A percentile compares a stretch with the other conserved stretches of the same genome.
phyloP scores from a whole-genome alignment of 2,888 invertebrate species.

The Phlogophora meticulosa region DNA sequence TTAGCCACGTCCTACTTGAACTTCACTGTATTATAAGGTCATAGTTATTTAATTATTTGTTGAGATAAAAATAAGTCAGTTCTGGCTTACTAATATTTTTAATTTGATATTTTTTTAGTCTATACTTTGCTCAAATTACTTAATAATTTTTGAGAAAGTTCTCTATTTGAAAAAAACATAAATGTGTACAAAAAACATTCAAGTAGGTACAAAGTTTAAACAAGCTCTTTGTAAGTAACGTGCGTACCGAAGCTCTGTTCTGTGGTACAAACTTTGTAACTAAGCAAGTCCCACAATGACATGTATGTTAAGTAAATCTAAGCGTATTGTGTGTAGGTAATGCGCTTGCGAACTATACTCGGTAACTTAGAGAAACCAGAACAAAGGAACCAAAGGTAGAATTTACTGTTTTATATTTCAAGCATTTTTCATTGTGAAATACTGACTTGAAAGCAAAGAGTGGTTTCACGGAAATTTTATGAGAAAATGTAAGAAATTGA shows the following conservation, averaged over 20 bases:
- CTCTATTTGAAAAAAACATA: not conserved
- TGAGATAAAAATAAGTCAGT: no score
- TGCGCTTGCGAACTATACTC: slow-evolving; percentile 24
- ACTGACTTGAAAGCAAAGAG: slow-evolving; percentile 41
- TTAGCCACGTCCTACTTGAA: no score
- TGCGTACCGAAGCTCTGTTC: not conserved
- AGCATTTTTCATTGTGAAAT: slow-evolving; percentile 52
- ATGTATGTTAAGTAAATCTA: slow-evolving; percentile 37
- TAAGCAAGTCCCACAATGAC: slow-evolving; percentile 16
- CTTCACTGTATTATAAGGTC: no score
- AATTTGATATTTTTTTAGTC: no score
- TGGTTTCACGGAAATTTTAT: slow-evolving; percentile 32
- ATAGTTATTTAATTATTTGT: no score
- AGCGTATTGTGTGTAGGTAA: slow-evolving; percentile 41
- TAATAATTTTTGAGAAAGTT: no score
- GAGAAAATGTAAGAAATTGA: slow-evolving; percentile 43
- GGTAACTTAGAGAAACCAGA: slow-evolving; percentile 16
- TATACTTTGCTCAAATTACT: no score
- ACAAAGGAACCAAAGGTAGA: slow-evolving; percentile 43
- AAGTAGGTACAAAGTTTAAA: not conserved
- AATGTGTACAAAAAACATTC: not conserved
- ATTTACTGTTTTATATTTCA: slow-evolving; percentile 25
- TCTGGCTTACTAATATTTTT: no score
- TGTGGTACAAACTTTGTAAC: slow-evolving; percentile 26
- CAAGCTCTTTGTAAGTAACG: not conserved